A percentile compares a stretch with the other conserved stretches of the same genome.
These are phyloP conservation scores for Argyresthia goedartella DNA, from an alignment of 2,888 invertebrate genomes.

Conservation along the genomic window DNA sequence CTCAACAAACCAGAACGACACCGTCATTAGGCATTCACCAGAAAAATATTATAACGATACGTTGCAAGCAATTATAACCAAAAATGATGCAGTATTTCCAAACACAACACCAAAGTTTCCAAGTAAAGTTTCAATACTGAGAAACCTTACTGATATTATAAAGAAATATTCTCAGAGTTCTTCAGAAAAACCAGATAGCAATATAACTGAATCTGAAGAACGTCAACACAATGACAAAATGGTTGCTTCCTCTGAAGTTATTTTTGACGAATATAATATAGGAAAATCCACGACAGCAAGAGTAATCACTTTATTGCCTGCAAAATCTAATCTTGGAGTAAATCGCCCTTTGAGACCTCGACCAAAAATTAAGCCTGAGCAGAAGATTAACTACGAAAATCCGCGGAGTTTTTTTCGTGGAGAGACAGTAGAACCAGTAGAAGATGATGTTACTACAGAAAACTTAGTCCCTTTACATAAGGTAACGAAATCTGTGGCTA, in stretches of 20 bases:
- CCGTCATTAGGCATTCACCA: constrained; percentile 46
- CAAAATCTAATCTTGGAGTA: constrained; percentile 83
- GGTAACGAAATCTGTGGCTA: constrained; percentile 18
- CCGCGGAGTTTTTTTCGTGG: constrained; percentile 41
- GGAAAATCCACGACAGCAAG: constrained; percentile 35
- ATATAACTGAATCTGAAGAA: constrained; percentile 29
- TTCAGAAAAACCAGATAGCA: constrained; percentile 18
- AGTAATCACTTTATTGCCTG: constrained; percentile 77
- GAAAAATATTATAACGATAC: constrained; percentile 74
- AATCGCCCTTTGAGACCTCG: constrained; percentile 78
- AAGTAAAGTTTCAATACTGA: constrained; percentile 57
- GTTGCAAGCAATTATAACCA: constrained; percentile 73
- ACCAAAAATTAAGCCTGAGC: constrained; percentile 57
- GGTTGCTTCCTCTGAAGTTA: constrained; percentile 56
- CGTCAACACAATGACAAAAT: constrained; percentile 38
- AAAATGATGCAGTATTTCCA: constrained; percentile 58
- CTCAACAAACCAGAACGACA: constrained; percentile 52
- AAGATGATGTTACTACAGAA: constrained; percentile 36
- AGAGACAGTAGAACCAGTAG: constrained; percentile 30
- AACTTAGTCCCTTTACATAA: constrained; percentile 25
- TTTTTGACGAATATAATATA: constrained; percentile 43
- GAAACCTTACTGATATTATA: constrained; percentile 75
- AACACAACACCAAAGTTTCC: constrained; percentile 56
- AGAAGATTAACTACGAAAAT: constrained; percentile 40
- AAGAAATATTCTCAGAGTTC: constrained; percentile 70